phyloP scores from a whole-genome alignment of 2,113 vertebrate genomes.

The Thalassoma bifasciatum region DNA sequence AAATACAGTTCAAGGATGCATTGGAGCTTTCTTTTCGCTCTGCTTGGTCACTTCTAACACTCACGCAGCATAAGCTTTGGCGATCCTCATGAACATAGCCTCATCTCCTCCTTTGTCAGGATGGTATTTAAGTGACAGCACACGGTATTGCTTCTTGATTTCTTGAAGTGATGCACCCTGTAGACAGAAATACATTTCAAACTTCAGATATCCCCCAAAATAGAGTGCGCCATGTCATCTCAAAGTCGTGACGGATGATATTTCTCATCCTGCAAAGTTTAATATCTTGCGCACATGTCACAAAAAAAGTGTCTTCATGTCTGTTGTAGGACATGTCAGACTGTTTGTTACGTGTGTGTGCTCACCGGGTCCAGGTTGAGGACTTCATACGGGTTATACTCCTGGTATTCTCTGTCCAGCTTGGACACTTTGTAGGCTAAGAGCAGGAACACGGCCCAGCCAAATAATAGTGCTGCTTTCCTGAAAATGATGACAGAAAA shows the following conservation, averaged over 20 bases:
- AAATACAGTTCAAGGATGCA: neutral
- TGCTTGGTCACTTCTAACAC: conserved; percentile 54
- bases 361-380: conserved; percentile 94
- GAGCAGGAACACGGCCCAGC: conserved; percentile 96
- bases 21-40: neutral
- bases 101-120: conserved; percentile 98
- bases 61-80: conserved; percentile 97
- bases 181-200: conserved; percentile 49
- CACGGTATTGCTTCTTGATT: conserved; percentile 96
- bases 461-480: conserved; percentile 94
- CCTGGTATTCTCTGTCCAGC: conserved; percentile 97
- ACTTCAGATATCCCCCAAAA: neutral
- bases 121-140: conserved; percentile 93
- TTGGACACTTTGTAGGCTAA: conserved; percentile 98
- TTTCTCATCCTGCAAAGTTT: neutral
- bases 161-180: conserved; percentile 92
- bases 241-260: neutral
- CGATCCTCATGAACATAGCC: conserved; percentile 96
- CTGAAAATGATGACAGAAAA: conserved; percentile 77
- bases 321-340: neutral
- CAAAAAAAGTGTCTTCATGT: neutral
- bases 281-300: neutral
- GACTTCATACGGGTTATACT: conserved; percentile 98
- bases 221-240: neutral
- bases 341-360: neutral